Base-by-base conservation (phyloP, 2,797 vertebrate genomes). In the Sebastes ruberrimus region DNA sequence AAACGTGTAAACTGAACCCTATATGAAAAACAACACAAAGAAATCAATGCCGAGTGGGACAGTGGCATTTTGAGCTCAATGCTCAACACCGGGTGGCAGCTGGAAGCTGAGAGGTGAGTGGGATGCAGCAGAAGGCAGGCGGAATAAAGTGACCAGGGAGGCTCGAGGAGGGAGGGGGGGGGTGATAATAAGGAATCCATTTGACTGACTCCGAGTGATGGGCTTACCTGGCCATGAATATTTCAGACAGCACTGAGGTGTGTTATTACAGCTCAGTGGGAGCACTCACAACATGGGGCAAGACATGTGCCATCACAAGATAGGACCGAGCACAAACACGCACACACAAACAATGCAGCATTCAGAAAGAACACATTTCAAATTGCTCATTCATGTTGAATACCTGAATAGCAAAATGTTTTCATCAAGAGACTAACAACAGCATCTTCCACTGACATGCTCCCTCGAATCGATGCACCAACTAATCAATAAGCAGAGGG, bases 161-260 rank as follows among this genome's bases (percentile, higher is more conserved):
- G 83, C 61, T 83, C 55, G 75, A 85, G 85, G 85, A 73, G 77
- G 82, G 83, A 4, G 22, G 6, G 22, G 64, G 79, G 84, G 89
- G 85, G 83, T 80, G 89, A 90, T 91, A 93, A 92, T 94, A 92
- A 92, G 84, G 88, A 88, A 93, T 93, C 84, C 89, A 92, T 94
- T 88, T 90, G 92, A 92, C 87, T 87, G 90, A 86, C 88, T 93
- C 88, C 65, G 81, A 92, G 90, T 85, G 90, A 90, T 85, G 84
- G 89, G 88, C 90, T 94, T 94, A 94, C 92, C 90, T 94, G 87
- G 81, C 92, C 84, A 95, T 95, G 93, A 95, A 95, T 95, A 95
- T 95, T 95, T 95, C 94, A 95, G 91, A 81, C 88, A 80, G 86
- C 92, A 92, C 78, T 83, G 93, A 93, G 93, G 90, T 95, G 93